Evolutionary conservation across 2,113 vertebrate species (phyloP).

Genomic region (Capreolus pygargus): DNA sequence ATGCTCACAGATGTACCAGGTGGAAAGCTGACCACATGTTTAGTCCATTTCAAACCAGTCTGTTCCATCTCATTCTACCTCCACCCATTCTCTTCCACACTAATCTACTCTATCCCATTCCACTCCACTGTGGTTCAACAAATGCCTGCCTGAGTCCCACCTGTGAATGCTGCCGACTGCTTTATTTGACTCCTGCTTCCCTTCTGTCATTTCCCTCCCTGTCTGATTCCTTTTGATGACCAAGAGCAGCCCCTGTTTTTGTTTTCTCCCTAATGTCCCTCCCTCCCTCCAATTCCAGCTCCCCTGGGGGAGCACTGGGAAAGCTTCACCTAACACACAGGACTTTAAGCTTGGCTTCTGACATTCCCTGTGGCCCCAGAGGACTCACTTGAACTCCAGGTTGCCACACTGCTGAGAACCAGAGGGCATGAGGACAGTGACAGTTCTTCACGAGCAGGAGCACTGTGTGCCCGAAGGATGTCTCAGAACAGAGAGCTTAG

Average conservation of each 20-base stretch:
- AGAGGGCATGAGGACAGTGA: too few species aligned
- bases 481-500: neutral
- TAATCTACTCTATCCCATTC: neutral
- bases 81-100: too few species aligned
- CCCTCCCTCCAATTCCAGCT: neutral
- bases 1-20: rapidly evolving
- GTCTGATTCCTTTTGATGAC: neutral
- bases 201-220: neutral
- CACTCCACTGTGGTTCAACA: neutral
- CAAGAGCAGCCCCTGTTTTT: neutral
- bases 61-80: neutral
- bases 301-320: neutral
- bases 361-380: neutral
- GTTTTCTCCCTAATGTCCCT: neutral
- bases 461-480: neutral
- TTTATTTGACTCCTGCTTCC: neutral
- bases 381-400: neutral
- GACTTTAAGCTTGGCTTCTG: neutral
- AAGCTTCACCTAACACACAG: neutral
- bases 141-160: neutral
- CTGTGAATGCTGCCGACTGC: neutral
- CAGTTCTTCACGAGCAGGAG: neutral
- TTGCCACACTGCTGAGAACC: neutral
- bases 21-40: neutral
- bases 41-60: neutral